Base-by-base conservation (phyloP, 2,888 invertebrate genomes). In the Ormyrus nitidulus region DNA sequence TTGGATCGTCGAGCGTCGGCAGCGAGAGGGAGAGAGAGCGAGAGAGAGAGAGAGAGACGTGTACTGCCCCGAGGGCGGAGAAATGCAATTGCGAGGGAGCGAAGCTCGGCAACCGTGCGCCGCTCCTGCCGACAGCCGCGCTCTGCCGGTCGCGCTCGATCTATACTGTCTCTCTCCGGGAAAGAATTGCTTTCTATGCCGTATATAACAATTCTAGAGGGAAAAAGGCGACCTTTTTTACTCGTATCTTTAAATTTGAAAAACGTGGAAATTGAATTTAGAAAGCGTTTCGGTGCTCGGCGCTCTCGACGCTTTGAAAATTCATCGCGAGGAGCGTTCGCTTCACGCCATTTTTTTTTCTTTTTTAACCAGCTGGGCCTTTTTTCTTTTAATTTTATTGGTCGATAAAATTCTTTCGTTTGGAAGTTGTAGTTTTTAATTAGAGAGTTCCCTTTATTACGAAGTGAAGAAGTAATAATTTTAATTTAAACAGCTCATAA, bases 1-100 rank as follows among this genome's bases (percentile, higher is more conserved):
- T 90, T 90, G 89, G 89, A 90, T 89, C 86, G 88, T 88, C 84
- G 34, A 86, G 68, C 79, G 84, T 82, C 46, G 85, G 80, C 76
- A 72, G 10, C 71, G 72, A 75, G 78, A 84, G 84, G 83, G 65
- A 73, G 19, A 62, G 61, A 73, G 80, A 84, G 84, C 83, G 66
- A 77, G 78, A 81, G 65, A 73, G 19, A 62, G 80, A 83, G 84
- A 83, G 19, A 61, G 59, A 66, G 48, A 69, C 44, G 71, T 44
- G 13, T 34, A 53, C 61, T 62, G 61, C 53, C 65, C 53, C 56
- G 70, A 73, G 80, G 77, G 80, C 68, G 77, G 76, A 68, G 73
- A 78, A 77, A 78, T 74, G 78, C 81, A 77, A 81, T 81, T 75
- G 77, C 62, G 44, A 56, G 79, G 64, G 72, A 78, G 77, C 49